phyloP scores from a whole-genome alignment of 2,888 invertebrate species.

The Diloba caeruleocephala region DNA sequence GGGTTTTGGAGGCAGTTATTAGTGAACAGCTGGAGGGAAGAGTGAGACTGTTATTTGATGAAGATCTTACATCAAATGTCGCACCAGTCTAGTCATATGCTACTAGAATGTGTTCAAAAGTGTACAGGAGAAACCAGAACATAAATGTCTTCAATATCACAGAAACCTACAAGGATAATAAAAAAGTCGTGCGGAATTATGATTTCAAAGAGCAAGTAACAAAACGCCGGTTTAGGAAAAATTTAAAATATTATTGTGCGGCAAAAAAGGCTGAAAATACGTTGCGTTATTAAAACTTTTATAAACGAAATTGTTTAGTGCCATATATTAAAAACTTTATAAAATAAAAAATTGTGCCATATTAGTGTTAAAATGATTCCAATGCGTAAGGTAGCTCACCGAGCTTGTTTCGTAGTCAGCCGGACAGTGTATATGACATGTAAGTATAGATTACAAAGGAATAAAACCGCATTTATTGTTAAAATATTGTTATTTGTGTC shows the following conservation, averaged over 20 bases:
- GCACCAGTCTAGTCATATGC: too few species aligned
- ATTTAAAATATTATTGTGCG: slow-evolving; percentile 2
- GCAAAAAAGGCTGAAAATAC: too few species aligned
- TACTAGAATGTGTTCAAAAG: too few species aligned
- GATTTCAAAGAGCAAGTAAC: background rate
- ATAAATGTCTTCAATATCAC: too few species aligned
- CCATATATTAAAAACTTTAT: background rate
- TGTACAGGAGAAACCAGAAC: too few species aligned
- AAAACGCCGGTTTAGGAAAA: background rate
- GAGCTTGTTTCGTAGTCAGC: slow-evolving; percentile 80
- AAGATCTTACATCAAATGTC: too few species aligned
- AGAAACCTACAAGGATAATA: slow-evolving; percentile 6
- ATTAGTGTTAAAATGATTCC: slow-evolving; percentile 68
- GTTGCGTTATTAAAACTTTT: slow-evolving; percentile 1
- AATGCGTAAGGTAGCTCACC: slow-evolving; percentile 76
- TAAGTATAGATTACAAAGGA: slow-evolving; percentile 66
- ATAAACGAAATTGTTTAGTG: slow-evolving; percentile 18
- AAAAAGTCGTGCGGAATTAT: background rate
- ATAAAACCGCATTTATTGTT: slow-evolving; percentile 22
- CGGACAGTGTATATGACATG: slow-evolving; percentile 84
- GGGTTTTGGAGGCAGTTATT: too few species aligned
- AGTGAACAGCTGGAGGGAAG: too few species aligned
- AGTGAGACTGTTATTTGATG: too few species aligned
- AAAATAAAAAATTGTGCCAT: slow-evolving; percentile 7
- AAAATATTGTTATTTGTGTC: slow-evolving; percentile 24